Percentiles rank a stretch among this genome's conserved stretches.
phyloP scores from a whole-genome alignment of 2,113 vertebrate genomes.

The Oenanthe oenanthe region DNA sequence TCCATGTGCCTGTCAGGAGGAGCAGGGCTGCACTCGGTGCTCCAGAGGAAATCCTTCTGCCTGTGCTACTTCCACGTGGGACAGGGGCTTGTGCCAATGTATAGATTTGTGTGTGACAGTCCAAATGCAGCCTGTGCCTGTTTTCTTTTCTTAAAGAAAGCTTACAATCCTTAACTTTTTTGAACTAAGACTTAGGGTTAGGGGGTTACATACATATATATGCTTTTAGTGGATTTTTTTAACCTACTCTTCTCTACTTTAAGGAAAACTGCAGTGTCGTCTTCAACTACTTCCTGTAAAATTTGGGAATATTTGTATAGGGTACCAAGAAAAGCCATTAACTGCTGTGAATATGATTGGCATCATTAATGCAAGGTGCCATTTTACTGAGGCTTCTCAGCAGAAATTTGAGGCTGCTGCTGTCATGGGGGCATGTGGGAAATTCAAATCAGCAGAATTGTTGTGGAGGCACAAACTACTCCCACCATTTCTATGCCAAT shows the following conservation, averaged over 20 bases:
- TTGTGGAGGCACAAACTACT: background rate
- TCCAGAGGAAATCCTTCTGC: background rate
- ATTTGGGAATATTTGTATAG: background rate
- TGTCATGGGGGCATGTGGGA: background rate
- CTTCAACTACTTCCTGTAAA: background rate
- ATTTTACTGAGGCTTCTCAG: background rate
- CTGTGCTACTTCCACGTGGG: background rate
- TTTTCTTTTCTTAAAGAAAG: background rate
- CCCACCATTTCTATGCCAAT: background rate
- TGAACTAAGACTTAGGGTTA: constrained; percentile 50
- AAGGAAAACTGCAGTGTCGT: constrained; percentile 50
- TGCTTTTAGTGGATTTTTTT: constrained; percentile 50
- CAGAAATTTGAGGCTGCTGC: background rate
- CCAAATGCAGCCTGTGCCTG: constrained; percentile 40
- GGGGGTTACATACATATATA: constrained; percentile 45
- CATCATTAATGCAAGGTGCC: background rate
- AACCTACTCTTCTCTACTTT: constrained; percentile 22
- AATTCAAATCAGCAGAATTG: background rate
- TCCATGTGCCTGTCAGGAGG: background rate
- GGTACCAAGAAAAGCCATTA: background rate
- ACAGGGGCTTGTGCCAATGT: background rate
- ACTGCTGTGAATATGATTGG: constrained; percentile 38
- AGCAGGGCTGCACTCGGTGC: background rate
- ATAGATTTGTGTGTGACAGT: background rate
- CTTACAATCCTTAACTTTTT: background rate